Percentiles rank a stretch among this genome's conserved stretches.
These are phyloP conservation scores for Peromyscus leucopus DNA, from an alignment of 2,113 vertebrate species.

Conservation along the genomic window DNA sequence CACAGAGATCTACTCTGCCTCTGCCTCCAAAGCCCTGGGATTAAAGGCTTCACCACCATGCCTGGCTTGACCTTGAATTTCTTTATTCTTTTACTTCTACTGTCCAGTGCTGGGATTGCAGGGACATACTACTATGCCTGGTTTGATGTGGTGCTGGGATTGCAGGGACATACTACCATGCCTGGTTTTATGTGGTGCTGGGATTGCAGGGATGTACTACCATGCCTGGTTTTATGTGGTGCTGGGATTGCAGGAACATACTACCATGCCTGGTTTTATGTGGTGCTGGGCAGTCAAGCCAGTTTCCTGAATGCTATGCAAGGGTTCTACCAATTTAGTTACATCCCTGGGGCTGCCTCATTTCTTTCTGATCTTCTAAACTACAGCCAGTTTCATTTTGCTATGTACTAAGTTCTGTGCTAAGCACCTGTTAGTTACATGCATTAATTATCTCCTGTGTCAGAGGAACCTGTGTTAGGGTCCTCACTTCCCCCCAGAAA, in stretches of 20 bases:
- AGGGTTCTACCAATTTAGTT: background rate
- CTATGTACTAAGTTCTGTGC: background rate
- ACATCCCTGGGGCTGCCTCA: background rate
- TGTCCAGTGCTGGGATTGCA: background rate
- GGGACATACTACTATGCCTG: too few relatives aligned
- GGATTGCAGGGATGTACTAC: background rate
- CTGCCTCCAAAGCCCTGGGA: background rate
- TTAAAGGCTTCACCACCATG: background rate
- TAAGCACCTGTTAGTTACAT: background rate
- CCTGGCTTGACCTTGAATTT: background rate
- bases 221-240: background rate
- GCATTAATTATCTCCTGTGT: background rate
- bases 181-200: too few relatives aligned
- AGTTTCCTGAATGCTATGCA: background rate
- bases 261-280: background rate
- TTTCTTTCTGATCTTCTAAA: background rate
- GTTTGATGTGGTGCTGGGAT: background rate
- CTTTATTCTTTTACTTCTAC: background rate
- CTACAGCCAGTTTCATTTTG: background rate
- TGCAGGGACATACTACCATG: too few relatives aligned
- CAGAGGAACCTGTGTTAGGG: background rate
- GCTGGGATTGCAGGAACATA: background rate
- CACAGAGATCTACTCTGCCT: background rate
- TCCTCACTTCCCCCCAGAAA: background rate
- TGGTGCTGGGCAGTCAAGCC: background rate